A percentile compares a stretch with the other conserved stretches of the same genome.
These are phyloP conservation scores for Passerina amoena DNA, from an alignment of 2,113 vertebrate species.

Conservation along the genomic window DNA sequence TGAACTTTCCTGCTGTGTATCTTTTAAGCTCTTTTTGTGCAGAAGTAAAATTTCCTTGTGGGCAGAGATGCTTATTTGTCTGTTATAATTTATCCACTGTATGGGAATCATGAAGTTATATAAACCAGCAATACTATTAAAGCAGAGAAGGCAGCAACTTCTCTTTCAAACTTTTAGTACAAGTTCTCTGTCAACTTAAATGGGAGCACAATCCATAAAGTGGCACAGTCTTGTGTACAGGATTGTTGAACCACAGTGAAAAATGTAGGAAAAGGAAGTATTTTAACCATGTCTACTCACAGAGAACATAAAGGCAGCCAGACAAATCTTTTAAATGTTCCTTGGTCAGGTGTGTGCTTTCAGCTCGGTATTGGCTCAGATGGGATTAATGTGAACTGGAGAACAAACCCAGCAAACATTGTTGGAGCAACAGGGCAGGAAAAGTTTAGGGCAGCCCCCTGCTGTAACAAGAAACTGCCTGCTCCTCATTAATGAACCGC, in stretches of 20 bases:
- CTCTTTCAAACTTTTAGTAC: constrained; percentile 7
- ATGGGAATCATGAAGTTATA: constrained; percentile 7
- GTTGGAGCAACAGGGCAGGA: not conserved
- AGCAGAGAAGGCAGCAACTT: constrained; percentile 25
- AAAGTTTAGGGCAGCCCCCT: not conserved
- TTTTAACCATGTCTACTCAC: not conserved
- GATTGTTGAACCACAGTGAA: not conserved
- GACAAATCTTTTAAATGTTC: not conserved
- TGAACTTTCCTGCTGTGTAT: not conserved
- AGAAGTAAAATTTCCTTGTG: constrained; percentile 41
- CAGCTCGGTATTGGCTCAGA: not conserved
- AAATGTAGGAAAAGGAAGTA: not conserved
- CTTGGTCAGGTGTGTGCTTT: not conserved
- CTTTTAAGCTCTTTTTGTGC: not conserved
- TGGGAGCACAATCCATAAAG: not conserved
- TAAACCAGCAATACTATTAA: constrained; percentile 46
- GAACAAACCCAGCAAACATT: not conserved
- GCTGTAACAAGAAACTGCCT: not conserved
- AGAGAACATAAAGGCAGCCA: not conserved
- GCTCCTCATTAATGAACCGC: rapidly evolving
- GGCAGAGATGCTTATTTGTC: constrained; percentile 51
- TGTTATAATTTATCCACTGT: constrained; percentile 25
- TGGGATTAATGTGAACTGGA: not conserved
- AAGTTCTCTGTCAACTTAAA: not conserved
- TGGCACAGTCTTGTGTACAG: not conserved